phyloP scores from a whole-genome alignment of 2,888 invertebrate genomes.

The Hirudinaria manillensis region DNA sequence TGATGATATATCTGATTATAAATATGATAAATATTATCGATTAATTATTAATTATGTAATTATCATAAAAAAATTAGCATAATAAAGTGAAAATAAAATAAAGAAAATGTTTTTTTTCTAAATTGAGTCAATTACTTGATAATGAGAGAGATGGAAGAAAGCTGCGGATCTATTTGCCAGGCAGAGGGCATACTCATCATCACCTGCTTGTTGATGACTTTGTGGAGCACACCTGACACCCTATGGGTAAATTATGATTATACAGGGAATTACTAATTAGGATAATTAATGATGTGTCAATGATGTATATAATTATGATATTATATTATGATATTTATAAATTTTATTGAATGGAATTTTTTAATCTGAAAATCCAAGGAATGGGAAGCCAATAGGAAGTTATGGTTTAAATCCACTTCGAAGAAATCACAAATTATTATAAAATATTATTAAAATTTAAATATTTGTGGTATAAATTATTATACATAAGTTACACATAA shows the following conservation, averaged over 20 bases:
- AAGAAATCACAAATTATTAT: too few relatives aligned
- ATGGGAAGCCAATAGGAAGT: too few relatives aligned
- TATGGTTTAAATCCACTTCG: too few relatives aligned
- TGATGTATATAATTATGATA: not conserved
- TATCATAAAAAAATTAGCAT: too few relatives aligned
- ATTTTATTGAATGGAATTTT: not conserved
- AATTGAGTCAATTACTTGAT: slow-evolving; percentile 4
- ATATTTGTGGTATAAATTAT: too few relatives aligned
- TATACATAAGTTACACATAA: too few relatives aligned
- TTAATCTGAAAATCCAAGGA: not conserved
- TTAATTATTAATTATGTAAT: too few relatives aligned
- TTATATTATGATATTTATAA: not conserved
- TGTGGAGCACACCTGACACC: too few relatives aligned
- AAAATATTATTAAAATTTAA: too few relatives aligned
- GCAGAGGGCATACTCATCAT: slow-evolving; percentile 26
- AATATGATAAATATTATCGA: too few relatives aligned
- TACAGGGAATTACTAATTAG: not conserved
- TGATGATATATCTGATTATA: not conserved
- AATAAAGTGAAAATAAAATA: too few relatives aligned
- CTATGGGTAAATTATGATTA: not conserved
- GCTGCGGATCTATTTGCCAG: slow-evolving; percentile 35
- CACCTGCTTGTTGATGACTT: not conserved
- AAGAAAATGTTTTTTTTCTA: too few relatives aligned
- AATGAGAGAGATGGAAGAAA: slow-evolving; percentile 31
- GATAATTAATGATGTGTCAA: not conserved